A percentile compares a stretch with the other conserved stretches of the same genome.
These are phyloP conservation scores for Carterocephalus palaemon DNA, from an alignment of 2,888 invertebrate species.

Conservation along the genomic window DNA sequence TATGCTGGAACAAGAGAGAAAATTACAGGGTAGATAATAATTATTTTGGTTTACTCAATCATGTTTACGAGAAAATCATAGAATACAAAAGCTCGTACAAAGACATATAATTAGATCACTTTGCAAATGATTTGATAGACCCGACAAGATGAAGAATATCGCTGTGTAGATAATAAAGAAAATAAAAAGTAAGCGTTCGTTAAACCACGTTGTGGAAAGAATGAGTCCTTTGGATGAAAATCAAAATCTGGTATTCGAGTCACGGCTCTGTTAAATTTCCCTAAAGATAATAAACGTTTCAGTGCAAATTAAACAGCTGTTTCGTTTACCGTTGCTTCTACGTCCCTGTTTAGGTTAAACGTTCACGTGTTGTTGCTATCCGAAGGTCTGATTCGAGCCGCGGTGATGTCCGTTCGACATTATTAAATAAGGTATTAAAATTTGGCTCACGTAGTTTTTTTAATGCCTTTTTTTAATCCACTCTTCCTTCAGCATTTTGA, in stretches of 20 bases:
- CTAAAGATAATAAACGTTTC: slow-evolving; percentile 70
- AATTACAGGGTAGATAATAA: no score
- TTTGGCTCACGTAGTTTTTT: no score
- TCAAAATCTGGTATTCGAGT: slow-evolving; percentile 50
- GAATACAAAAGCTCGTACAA: no score
- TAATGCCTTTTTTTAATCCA: no score
- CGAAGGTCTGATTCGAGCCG: slow-evolving; percentile 9
- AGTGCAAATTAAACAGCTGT: slow-evolving; percentile 67
- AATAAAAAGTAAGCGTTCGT: not conserved
- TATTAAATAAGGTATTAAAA: not conserved
- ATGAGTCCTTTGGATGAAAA: slow-evolving; percentile 41
- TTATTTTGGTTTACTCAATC: no score
- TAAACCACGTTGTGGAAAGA: slow-evolving; percentile 9
- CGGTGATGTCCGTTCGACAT: not conserved
- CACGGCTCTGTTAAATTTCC: slow-evolving; percentile 68
- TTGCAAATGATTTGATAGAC: no score
- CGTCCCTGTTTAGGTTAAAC: slow-evolving; percentile 14
- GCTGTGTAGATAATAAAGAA: no score
- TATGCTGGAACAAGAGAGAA: no score
- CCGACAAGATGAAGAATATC: no score
- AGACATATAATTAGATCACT: no score
- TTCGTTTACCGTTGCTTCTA: slow-evolving; percentile 34
- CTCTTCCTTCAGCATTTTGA: no score
- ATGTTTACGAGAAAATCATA: no score
- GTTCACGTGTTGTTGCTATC: slow-evolving; percentile 14